Base-by-base conservation (phyloP, 2,888 invertebrate species). In the Epicampocera succincta region DNA sequence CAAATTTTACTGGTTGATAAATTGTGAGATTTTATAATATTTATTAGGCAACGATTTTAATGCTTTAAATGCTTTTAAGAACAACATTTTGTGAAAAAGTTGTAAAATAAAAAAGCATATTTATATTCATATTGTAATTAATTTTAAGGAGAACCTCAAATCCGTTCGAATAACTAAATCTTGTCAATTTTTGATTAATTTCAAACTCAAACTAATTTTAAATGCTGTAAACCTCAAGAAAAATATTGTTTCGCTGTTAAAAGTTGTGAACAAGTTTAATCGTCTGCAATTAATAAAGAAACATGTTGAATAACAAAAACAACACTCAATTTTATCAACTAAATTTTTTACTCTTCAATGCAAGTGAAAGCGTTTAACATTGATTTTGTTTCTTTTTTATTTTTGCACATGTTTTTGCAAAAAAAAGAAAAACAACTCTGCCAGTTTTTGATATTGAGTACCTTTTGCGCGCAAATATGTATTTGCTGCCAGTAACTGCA, bases 281-380 rank as follows among this genome's bases (percentile, higher is more conserved):
- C 44, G 11, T n/a, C 44, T 54, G 11, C 13, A 54, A 46, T 56
- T 19, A 38, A 54, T 54, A 33, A 15, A 25, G 17, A 68, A 29
- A 42, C 54, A 29, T 15, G 19, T 65, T n/a, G 3, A 11, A 21
- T 11, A n/a, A 42, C 65, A 44, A 50, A 0, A 17, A n/a, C 48
- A 63, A 40, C n/a, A 8, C 38, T 63, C 63, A 56, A 19, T 19
- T 13, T 48, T 25, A 19, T n/a, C 42, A 19, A 48, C 17, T 33
- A 11, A 25, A 19, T 52, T 50, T 71, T 80, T 71, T 58, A 25
- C 66, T 76, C 17, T 48, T 2, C 21, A 69, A 44, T 56, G 56
- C 72, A 77, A 81, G 81, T 81, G 81, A 81, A 81, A 81, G 81
- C 76, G 76, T 68, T 54, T 50, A 80, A 76, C 19, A 61, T 72